phyloP scores from a whole-genome alignment of 2,113 vertebrate species.

The Trinectes maculatus region DNA sequence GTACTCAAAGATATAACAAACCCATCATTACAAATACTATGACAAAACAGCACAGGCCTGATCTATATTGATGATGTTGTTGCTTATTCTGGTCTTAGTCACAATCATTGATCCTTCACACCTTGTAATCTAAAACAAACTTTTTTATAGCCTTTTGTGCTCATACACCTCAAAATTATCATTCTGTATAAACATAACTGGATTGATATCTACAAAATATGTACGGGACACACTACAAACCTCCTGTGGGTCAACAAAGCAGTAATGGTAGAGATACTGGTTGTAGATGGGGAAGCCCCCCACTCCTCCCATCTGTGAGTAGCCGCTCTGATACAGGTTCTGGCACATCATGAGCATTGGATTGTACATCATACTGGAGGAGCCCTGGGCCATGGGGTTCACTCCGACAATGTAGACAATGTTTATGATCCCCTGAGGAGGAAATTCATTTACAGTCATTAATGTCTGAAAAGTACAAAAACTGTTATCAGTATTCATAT shows the following conservation, averaged over 20 bases:
- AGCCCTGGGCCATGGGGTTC: conserved; percentile 88
- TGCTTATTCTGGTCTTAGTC: too few species aligned
- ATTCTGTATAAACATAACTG: too few species aligned
- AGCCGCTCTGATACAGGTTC: conserved; percentile 80
- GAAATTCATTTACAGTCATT: background rate
- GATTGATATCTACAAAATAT: background rate
- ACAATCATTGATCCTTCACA: too few species aligned
- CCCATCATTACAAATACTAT: background rate
- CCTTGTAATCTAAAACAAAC: too few species aligned
- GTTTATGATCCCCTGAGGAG: conserved; percentile 84
- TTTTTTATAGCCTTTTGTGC: too few species aligned
- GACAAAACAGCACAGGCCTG: too few species aligned
- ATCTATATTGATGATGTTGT: too few species aligned
- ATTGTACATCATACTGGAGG: conserved; percentile 82
- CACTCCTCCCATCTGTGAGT: conserved; percentile 75
- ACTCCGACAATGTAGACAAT: conserved; percentile 90
- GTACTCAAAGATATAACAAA: conserved; percentile 2
- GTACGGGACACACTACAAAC: conserved; percentile 61
- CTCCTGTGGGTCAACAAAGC: conserved; percentile 93
- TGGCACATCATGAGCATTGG: conserved; percentile 87
- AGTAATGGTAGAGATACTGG: conserved; percentile 94
- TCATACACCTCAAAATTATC: too few species aligned
- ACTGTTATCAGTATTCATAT: background rate
- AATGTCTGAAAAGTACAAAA: too few species aligned
- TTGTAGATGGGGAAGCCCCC: conserved; percentile 81